These are phyloP conservation scores for Hypomesus transpacificus DNA, from an alignment of 2,113 vertebrate species.

Conservation along the genomic window DNA sequence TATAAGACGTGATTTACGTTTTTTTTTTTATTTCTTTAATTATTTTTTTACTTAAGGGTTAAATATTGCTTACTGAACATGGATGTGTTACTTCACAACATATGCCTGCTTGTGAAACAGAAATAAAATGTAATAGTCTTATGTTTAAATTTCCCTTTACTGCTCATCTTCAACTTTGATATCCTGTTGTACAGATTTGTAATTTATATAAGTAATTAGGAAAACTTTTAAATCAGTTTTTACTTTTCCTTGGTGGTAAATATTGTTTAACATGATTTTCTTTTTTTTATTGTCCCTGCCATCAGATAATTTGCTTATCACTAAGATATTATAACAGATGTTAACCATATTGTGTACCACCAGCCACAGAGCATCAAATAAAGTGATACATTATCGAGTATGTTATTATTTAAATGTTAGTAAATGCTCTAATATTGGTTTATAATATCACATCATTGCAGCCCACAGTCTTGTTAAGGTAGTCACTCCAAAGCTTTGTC, in stretches of 20 bases:
- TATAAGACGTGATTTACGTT: not conserved
- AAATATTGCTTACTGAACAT: not conserved
- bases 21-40: too few species aligned
- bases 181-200: conserved; percentile 81
- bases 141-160: conserved; percentile 14
- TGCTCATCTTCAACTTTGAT: conserved; percentile 57
- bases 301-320: conserved; percentile 68
- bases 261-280: conserved; percentile 51
- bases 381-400: conserved; percentile 64
- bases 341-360: conserved; percentile 61
- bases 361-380: conserved; percentile 67
- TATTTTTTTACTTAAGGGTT: not conserved
- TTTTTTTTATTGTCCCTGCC: conserved; percentile 49
- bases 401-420: conserved; percentile 6
- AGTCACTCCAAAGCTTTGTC: too few species aligned
- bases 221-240: conserved; percentile 64
- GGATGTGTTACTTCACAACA: conserved; percentile 12
- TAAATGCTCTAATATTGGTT: not conserved
- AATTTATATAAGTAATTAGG: conserved; percentile 84
- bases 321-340: conserved; percentile 32
- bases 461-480: too few species aligned
- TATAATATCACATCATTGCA: too few species aligned
- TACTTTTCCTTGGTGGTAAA: conserved; percentile 49
- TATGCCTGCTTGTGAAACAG: conserved; percentile 12
- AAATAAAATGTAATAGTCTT: not conserved